These are phyloP conservation scores for Microcebus murinus DNA, from an alignment of 2,113 vertebrate species.

Conservation along the genomic window DNA sequence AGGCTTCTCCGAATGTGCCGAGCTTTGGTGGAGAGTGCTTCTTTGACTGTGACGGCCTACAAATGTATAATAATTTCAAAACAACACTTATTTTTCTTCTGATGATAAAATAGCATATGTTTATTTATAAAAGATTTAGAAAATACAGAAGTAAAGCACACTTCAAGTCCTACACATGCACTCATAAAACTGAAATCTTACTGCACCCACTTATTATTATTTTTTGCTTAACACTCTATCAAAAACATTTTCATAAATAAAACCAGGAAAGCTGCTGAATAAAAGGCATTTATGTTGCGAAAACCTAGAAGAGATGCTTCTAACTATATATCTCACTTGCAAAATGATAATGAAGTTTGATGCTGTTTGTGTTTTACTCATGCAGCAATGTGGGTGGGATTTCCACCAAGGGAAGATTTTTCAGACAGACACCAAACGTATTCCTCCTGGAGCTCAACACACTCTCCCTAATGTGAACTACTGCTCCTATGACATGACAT, in stretches of 20 bases:
- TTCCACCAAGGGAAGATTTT: background rate
- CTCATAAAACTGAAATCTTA: background rate
- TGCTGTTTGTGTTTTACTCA: background rate
- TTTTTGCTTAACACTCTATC: background rate
- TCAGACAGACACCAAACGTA: background rate
- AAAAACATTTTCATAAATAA: background rate
- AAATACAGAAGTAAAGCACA: background rate
- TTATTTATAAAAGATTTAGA: background rate
- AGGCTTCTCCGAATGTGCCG: constrained; percentile 95
- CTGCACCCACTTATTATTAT: background rate
- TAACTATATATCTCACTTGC: background rate
- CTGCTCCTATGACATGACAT: fast-evolving
- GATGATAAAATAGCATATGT: background rate
- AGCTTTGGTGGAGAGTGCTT: constrained; percentile 92
- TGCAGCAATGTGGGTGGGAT: background rate
- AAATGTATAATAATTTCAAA: background rate
- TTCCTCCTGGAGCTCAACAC: background rate
- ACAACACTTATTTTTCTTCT: background rate
- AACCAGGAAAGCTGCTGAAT: background rate
- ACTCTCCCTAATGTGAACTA: background rate
- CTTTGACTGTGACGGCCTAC: constrained; percentile 96
- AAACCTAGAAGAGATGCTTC: background rate
- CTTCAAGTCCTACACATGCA: background rate
- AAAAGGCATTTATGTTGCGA: background rate
- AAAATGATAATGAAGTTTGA: background rate